phyloP scores from a whole-genome alignment of 2,888 invertebrate species.

The Scaptodrosophila latifasciaeformis region DNA sequence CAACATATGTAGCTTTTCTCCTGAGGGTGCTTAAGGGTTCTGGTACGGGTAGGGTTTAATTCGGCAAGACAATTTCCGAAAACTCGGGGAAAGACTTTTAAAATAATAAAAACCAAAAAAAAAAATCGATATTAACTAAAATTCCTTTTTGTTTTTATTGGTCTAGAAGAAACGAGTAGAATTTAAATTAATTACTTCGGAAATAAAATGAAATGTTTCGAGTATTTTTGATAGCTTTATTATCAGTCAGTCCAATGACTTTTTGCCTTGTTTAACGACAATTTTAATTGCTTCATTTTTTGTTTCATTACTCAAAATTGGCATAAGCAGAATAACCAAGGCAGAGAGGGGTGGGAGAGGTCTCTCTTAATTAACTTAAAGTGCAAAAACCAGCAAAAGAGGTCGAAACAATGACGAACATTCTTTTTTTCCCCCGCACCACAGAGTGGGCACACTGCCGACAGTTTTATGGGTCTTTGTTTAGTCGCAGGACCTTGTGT shows the following conservation, averaged over 20 bases:
- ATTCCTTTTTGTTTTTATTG: not conserved
- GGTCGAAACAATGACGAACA: not conserved
- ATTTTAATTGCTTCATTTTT: constrained; percentile 54
- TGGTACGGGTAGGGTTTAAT: too few relatives aligned
- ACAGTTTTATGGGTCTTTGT: constrained; percentile 8
- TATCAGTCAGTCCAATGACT: constrained; percentile 51
- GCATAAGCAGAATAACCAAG: too few relatives aligned
- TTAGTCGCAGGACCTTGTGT: not conserved
- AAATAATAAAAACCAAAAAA: constrained; percentile 67
- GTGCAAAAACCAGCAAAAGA: constrained; percentile 44
- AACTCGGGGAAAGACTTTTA: too few relatives aligned
- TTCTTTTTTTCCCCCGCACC: too few relatives aligned
- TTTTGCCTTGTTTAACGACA: constrained; percentile 57
- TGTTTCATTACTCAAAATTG: constrained; percentile 31
- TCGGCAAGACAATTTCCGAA: too few relatives aligned
- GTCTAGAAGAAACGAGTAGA: too few relatives aligned
- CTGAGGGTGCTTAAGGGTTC: not conserved
- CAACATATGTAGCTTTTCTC: constrained; percentile 2
- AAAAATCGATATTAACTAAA: constrained; percentile 37
- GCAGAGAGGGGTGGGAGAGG: constrained; percentile 1
- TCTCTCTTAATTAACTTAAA: constrained; percentile 52
- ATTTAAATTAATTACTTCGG: too few relatives aligned
- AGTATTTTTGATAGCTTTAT: constrained; percentile 56
- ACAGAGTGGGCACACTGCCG: not conserved
- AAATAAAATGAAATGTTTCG: not conserved